Base-by-base conservation (phyloP, 2,113 vertebrate species). In the Petroica traversi region DNA sequence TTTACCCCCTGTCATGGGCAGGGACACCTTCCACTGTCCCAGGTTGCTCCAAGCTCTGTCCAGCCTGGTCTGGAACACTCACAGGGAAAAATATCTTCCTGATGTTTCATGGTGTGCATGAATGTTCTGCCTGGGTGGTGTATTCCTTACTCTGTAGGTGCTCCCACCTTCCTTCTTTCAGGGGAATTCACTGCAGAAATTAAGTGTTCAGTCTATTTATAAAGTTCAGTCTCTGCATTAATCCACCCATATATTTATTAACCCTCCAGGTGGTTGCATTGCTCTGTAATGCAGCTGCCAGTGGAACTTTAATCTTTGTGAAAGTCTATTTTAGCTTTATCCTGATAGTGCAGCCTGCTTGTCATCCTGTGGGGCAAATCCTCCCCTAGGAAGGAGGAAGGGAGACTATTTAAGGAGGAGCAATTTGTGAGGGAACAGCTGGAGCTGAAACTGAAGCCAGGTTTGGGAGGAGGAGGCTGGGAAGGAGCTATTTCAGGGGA, bases 201-300 rank as follows among this genome's bases (percentile, higher is more conserved):
- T 2, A 38, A 85, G 34, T 46, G 43, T 84, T 71, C 24, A 1
- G 8, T 19, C 80, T 95, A 23, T 93, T 74, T 88, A 86, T 91
- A 57, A 51, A 36, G 48, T 68, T 48, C 23, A 23, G 52, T 40
- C 83, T 88, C 12, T 83, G 10, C 46, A 22, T 73, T 72, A 93
- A 62, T 85, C 52, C 4, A 0, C 33, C 43, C 17, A 8, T 51
- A 1, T 31, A n/a, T 84, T 76, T 43, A 29, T 81, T 76, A 62
- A 67, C 84, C 72, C 67, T 83, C 85, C 85, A 83, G 73, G 93
- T 89, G 78, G 55, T 74, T 91, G 55, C 80, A 63, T 94, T 84
- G 80, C 72, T 12, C 36, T 62, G 67, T 22, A 6, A 52, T 67
- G 20, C 83, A 88, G 61, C 88, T 92, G 83, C 82, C 31, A 2